A percentile compares a stretch with the other conserved stretches of the same genome.
Conservation (phyloP, 2,888 invertebrate species). For the Flexamia atlantica region DNA sequence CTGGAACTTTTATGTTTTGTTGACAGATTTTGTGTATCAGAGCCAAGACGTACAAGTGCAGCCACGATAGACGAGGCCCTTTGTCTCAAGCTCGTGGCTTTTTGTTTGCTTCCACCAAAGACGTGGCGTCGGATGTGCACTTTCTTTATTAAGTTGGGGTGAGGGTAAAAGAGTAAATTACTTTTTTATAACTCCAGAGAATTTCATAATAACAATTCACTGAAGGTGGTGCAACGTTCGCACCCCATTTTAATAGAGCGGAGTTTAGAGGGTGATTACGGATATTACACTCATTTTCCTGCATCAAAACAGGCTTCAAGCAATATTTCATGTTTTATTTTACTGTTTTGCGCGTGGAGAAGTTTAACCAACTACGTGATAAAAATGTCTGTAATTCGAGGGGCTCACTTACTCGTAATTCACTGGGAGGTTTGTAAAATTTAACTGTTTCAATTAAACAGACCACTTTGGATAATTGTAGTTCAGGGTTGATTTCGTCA, state of each 20-base stretch:
- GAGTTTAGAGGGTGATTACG: constrained; percentile 12
- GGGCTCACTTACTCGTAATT: not conserved
- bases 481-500: too few relatives aligned
- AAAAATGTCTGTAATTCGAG: not conserved
- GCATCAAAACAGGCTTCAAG: not conserved
- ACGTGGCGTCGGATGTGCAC: constrained; percentile 39
- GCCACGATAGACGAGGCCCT: not conserved
- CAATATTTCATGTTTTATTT: constrained; percentile 8
- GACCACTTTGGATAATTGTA: too few relatives aligned
- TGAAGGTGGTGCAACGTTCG: constrained; percentile 28
- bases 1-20: too few relatives aligned
- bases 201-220: constrained; percentile 46
- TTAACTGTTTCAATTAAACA: too few relatives aligned
- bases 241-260: constrained; percentile 30
- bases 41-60: not conserved
- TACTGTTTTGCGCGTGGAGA: not conserved
- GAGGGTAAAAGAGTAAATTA: constrained; percentile 33
- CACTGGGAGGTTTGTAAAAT: too few relatives aligned
- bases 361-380: not conserved
- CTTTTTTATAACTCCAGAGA: constrained; percentile 37
- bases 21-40: too few relatives aligned
- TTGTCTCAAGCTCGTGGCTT: not conserved
- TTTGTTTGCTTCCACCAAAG: constrained; percentile 4
- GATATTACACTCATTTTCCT: constrained; percentile 8
- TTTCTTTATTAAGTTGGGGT: constrained; percentile 35